These are phyloP conservation scores for Euplagia quadripunctaria DNA, from an alignment of 2,888 invertebrate genomes.

Conservation along the genomic window DNA sequence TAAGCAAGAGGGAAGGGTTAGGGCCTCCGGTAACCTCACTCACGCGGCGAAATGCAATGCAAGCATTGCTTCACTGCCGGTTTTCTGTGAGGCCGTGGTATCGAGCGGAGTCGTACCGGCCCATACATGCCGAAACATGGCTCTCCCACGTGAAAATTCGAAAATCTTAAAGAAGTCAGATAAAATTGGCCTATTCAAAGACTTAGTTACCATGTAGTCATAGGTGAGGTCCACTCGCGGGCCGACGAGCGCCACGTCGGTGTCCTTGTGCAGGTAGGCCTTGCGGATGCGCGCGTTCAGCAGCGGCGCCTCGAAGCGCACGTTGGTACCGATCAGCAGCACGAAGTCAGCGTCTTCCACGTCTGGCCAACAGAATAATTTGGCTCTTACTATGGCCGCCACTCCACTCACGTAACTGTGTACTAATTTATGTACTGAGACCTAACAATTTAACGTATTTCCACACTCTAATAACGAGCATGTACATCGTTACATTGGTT, in stretches of 20 bases:
- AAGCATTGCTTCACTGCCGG: too few species aligned
- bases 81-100: too few species aligned
- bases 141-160: too few species aligned
- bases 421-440: too few species aligned
- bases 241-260: slow-evolving; percentile 95
- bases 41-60: too few species aligned
- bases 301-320: slow-evolving; percentile 98
- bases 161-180: background rate
- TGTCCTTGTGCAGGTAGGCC: slow-evolving; percentile 97
- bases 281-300: slow-evolving; percentile 98
- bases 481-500: background rate
- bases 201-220: slow-evolving; percentile 90
- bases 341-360: slow-evolving; percentile 98
- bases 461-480: background rate
- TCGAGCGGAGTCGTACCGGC: too few species aligned
- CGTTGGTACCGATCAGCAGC: slow-evolving; percentile 98
- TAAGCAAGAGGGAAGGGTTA: too few species aligned
- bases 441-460: background rate
- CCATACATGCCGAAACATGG: too few species aligned
- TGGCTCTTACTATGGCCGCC: too few species aligned
- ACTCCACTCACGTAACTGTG: too few species aligned
- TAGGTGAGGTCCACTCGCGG: slow-evolving; percentile 97
- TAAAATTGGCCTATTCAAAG: background rate
- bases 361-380: slow-evolving; percentile 72
- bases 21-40: too few species aligned